Evolutionary conservation across 2,113 vertebrate genomes (phyloP), one percentile per base, ranked within the genome.

Genomic region (Larimichthys crocea): DNA sequence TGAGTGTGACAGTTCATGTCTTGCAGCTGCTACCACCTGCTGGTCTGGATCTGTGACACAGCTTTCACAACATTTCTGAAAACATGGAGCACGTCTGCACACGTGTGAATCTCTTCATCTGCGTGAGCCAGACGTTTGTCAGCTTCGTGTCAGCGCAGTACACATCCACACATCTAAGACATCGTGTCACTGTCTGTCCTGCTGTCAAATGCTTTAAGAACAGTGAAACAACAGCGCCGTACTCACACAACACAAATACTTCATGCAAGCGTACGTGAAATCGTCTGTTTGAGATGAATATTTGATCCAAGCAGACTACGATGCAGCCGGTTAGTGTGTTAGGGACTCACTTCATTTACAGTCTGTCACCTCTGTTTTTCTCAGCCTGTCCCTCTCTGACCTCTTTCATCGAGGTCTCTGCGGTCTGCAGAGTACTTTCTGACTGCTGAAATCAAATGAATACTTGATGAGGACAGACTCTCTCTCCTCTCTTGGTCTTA

Each of bases 391-490:
- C 60, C 57, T 64, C 42, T 64, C 42, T 88, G 50, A 75, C 78
- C 73, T 88, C 56, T 57, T 79, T 69, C 52, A 62, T 70, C 26
- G 12, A 4, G 20, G 17, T 50, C 67, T 68, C 61, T 52, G 57
- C 62, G 57, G 26, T 50, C 26, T 61, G 62, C 82, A 76, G 29
- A 83, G 46, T 40, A 40, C 71, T 61, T 75, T 85, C 42, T 81
- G 71, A 42, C 72, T 35, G 56, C 76, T 74, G 59, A 78, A 73
- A 52, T 84, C 73, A 78, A 86, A 86, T 90, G 31, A 90, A 92
- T 85, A 76, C 60, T 88, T 88, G 75, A 88, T 85, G 80, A 89
- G 83, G 80, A 75, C 73, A 84, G 72, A 76, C 26, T 26, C 57
- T 79, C 17, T 74, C 29, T 80, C 24, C 49, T n/a, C 17, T 73